Conservation (phyloP, 1,140 invertebrate species). For the Papilio glaucus region DNA sequence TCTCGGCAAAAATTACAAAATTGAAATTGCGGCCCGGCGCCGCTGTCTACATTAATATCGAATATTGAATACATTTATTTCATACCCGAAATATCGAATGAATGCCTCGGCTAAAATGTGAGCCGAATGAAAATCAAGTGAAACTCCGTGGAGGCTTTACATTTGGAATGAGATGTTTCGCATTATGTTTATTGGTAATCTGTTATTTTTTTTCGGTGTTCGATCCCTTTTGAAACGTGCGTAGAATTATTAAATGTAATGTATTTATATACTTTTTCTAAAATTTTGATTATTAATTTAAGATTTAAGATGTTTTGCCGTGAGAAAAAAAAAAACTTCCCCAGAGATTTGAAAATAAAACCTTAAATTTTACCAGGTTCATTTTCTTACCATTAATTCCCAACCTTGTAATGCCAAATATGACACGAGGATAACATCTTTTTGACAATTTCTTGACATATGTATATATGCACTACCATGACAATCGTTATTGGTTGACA, state of each 20-base stretch:
- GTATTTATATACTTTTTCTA: neutral
- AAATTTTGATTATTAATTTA: too few relatives aligned
- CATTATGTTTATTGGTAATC: constrained; percentile 72
- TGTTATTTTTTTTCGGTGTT: constrained; percentile 45
- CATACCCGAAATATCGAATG: constrained; percentile 81
- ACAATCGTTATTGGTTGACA: too few relatives aligned
- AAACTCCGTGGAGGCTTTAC: constrained; percentile 71
- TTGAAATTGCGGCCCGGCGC: constrained; percentile 81
- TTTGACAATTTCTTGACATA: too few relatives aligned
- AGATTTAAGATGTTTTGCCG: too few relatives aligned
- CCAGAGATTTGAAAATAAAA: too few relatives aligned
- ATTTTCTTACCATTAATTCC: too few relatives aligned
- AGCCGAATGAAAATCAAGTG: constrained; percentile 71
- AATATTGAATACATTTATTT: constrained; percentile 82
- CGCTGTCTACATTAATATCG: constrained; percentile 81
- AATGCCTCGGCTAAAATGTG: constrained; percentile 72
- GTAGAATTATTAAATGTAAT: constrained; percentile 1
- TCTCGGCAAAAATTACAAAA: constrained; percentile 82
- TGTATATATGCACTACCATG: too few relatives aligned
- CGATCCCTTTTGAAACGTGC: neutral
- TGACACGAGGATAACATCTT: too few relatives aligned
- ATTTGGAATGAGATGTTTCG: constrained; percentile 70
- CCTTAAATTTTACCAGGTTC: too few relatives aligned
- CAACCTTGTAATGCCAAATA: too few relatives aligned
- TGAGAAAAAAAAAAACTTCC: too few relatives aligned